These are phyloP conservation scores for Pandemis heparana DNA, from an alignment of 2,888 invertebrate genomes.

Conservation along the genomic window DNA sequence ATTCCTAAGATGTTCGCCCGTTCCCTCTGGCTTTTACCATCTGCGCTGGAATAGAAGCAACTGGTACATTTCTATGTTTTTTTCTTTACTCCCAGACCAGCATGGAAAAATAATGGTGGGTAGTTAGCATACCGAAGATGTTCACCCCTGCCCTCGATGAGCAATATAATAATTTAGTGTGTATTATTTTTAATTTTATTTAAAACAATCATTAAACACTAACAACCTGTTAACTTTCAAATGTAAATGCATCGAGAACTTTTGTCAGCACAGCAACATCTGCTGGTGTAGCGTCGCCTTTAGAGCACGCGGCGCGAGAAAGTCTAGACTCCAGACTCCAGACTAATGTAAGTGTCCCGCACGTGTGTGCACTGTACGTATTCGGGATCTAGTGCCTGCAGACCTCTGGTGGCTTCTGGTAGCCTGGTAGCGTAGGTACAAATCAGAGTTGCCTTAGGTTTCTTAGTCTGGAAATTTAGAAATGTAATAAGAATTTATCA, in stretches of 20 bases:
- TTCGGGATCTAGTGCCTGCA: slow-evolving; percentile 68
- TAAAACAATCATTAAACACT: too few species aligned
- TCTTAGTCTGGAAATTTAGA: slow-evolving; percentile 39
- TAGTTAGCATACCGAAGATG: too few species aligned
- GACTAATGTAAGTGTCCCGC: slow-evolving; percentile 34
- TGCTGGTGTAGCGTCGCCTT: not conserved
- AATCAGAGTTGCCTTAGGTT: slow-evolving; percentile 61
- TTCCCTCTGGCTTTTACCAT: too few species aligned
- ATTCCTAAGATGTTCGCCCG: too few species aligned
- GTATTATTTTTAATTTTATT: too few species aligned
- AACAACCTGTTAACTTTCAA: not conserved
- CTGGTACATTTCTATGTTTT: too few species aligned
- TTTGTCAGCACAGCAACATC: not conserved
- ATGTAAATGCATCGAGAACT: not conserved
- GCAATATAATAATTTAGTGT: too few species aligned
- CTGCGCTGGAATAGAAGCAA: too few species aligned
- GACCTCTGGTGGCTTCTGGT: slow-evolving; percentile 60
- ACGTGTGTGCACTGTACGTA: slow-evolving; percentile 49
- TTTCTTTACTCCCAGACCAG: too few species aligned
- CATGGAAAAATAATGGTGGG: too few species aligned
- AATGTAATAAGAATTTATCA: not conserved
- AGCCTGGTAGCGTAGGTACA: slow-evolving; percentile 80
- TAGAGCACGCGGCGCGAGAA: slow-evolving; percentile 46
- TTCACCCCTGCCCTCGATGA: too few species aligned
- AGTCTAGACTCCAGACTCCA: slow-evolving; percentile 43